These are phyloP conservation scores for Coptodon bakossiorum DNA, from an alignment of 2,113 vertebrate species.

Conservation along the genomic window DNA sequence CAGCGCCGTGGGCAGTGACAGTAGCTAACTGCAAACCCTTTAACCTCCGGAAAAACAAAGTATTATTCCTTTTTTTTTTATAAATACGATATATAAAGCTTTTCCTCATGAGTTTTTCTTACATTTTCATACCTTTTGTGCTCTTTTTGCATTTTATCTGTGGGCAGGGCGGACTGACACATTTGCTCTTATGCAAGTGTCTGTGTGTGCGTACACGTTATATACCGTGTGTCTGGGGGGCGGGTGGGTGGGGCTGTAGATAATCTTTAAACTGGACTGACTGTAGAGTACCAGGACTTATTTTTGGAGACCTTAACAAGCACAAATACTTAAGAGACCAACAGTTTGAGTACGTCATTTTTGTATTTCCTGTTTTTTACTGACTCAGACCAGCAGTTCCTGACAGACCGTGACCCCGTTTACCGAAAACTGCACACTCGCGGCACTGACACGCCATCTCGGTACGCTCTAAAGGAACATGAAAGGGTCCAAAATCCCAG, in stretches of 20 bases:
- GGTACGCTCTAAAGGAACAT: not conserved
- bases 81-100: conserved; percentile 61
- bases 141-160: conserved; percentile 52
- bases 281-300: conserved; percentile 10
- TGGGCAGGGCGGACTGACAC: conserved; percentile 43
- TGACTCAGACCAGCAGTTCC: conserved; percentile 28
- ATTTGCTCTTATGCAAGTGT: conserved; percentile 67
- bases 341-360: conserved; percentile 9
- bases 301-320: conserved; percentile 28
- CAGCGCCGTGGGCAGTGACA: conserved; percentile 50
- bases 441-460: not conserved
- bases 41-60: conserved; percentile 63
- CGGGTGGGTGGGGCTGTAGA: conserved; percentile 7
- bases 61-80: conserved; percentile 62
- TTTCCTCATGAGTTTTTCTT: conserved; percentile 44
- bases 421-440: not conserved
- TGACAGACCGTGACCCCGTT: not conserved
- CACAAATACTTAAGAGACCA: conserved; percentile 35
- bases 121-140: conserved; percentile 66
- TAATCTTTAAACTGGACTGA: conserved; percentile 40
- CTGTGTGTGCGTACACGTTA: conserved; percentile 21
- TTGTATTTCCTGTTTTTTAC: not conserved
- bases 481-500: not conserved
- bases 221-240: conserved; percentile 11
- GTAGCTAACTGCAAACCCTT: conserved; percentile 56